Percentiles rank a stretch among this genome's conserved stretches.
These are phyloP conservation scores for Riptortus pedestris DNA, from an alignment of 1,140 invertebrate genomes.

Conservation along the genomic window DNA sequence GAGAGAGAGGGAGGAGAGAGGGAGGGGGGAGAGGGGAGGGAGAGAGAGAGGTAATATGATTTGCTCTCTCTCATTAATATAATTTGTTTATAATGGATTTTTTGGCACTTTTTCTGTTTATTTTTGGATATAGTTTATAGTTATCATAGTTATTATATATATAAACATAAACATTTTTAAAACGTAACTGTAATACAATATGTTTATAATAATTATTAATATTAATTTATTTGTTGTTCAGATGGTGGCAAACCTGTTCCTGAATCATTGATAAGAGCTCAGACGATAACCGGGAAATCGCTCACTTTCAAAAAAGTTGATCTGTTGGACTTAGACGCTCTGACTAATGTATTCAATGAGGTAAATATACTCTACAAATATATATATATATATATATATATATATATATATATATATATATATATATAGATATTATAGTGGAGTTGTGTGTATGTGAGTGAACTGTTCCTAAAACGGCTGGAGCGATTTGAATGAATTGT, in stretches of 20 bases:
- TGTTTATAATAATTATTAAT: too few relatives aligned
- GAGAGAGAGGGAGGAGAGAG: background rate
- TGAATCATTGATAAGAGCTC: constrained; percentile 65
- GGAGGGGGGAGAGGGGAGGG: background rate
- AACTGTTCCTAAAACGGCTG: too few relatives aligned
- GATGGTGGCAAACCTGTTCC: constrained; percentile 38
- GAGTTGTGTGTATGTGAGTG: too few relatives aligned
- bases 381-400: background rate
- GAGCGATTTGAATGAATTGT: too few relatives aligned
- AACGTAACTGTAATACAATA: too few relatives aligned
- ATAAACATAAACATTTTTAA: too few relatives aligned
- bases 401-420: background rate
- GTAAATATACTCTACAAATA: background rate
- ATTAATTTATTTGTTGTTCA: background rate
- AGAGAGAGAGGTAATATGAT: background rate
- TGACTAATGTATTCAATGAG: constrained; percentile 54
- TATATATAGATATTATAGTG: too few relatives aligned
- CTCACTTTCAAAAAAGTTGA: constrained; percentile 69
- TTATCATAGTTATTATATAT: too few relatives aligned
- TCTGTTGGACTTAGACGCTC: constrained; percentile 52
- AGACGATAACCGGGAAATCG: constrained; percentile 66
- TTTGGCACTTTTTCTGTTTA: too few relatives aligned
- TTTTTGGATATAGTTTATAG: too few relatives aligned
- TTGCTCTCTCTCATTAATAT: too few relatives aligned
- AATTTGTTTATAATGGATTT: too few relatives aligned